Evolutionary conservation across 2,888 invertebrate species (phyloP).

Genomic region (Sceliomorpha sp.): DNA sequence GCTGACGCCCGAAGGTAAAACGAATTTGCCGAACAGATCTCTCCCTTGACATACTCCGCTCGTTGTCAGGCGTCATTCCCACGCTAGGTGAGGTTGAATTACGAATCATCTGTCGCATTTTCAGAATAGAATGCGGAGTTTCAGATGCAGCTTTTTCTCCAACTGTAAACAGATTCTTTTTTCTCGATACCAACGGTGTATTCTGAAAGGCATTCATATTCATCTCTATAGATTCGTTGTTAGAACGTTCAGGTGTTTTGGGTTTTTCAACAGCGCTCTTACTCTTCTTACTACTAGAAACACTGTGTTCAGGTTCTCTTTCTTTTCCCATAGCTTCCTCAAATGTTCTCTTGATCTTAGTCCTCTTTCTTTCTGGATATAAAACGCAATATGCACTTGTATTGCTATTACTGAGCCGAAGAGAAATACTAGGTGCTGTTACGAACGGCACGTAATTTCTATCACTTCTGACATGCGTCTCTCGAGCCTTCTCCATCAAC

Average conservation of each 20-base stretch:
- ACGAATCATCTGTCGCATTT: constrained; percentile 72
- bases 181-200: constrained; percentile 70
- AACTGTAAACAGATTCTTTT: constrained; percentile 59
- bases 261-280: constrained; percentile 35
- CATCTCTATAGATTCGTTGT: constrained; percentile 34
- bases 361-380: constrained; percentile 60
- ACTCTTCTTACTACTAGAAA: constrained; percentile 51
- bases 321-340: constrained; percentile 59
- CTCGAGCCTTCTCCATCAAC: constrained; percentile 69
- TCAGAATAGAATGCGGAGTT: constrained; percentile 75
- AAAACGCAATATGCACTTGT: constrained; percentile 60
- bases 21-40: constrained; percentile 71
- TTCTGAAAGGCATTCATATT: constrained; percentile 62
- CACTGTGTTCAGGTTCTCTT: constrained; percentile 8
- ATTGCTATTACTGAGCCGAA: constrained; percentile 54
- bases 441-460: constrained; percentile 70
- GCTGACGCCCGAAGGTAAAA: constrained; percentile 66
- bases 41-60: constrained; percentile 26
- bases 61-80: not conserved
- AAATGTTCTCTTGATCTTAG: constrained; percentile 64
- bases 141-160: constrained; percentile 45
- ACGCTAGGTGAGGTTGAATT: constrained; percentile 63
- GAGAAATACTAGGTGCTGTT: constrained; percentile 70
- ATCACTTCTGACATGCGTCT: constrained; percentile 68
- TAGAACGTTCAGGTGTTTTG: constrained; percentile 3